Percentiles rank a stretch among this genome's conserved stretches.
Conservation (phyloP, 2,797 vertebrate genomes). For the Myripristis jacobus region DNA sequence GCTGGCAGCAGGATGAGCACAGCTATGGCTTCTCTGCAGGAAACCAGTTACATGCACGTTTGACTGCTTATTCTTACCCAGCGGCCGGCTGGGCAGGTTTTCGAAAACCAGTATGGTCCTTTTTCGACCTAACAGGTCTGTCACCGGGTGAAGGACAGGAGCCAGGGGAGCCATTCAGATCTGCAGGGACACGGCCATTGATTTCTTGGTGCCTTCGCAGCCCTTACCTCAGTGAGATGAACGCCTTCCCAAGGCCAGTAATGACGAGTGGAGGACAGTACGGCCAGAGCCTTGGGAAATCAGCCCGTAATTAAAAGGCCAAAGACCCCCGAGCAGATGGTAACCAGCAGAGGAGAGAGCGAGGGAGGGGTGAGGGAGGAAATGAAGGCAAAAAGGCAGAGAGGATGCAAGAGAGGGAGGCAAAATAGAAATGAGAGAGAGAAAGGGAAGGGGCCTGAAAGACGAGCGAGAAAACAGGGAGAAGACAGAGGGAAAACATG, state of each 20-base stretch:
- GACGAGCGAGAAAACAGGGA: too few species aligned
- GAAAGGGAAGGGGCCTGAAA: too few species aligned
- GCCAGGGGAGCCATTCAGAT: conserved; percentile 37
- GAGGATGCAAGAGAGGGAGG: too few species aligned
- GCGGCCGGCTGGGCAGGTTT: conserved; percentile 3
- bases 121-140: not conserved
- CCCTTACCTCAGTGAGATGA: conserved; percentile 53
- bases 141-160: conserved; percentile 29
- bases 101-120: not conserved
- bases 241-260: conserved; percentile 52
- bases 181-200: conserved; percentile 49
- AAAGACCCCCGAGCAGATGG: conserved; percentile 53
- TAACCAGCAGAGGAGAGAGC: conserved; percentile 15
- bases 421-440: too few species aligned
- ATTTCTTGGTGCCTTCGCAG: conserved; percentile 58
- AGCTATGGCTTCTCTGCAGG: conserved; percentile 20
- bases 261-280: conserved; percentile 12
- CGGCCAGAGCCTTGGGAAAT: conserved; percentile 60
- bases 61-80: not conserved
- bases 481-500: too few species aligned
- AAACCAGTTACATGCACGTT: conserved; percentile 15
- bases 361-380: not conserved
- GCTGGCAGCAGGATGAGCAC: conserved; percentile 12
- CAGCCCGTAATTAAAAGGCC: conserved; percentile 61
- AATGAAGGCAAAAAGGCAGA: not conserved